Conservation (phyloP, 2,797 vertebrate genomes). For the Onychomys torridus region DNA sequence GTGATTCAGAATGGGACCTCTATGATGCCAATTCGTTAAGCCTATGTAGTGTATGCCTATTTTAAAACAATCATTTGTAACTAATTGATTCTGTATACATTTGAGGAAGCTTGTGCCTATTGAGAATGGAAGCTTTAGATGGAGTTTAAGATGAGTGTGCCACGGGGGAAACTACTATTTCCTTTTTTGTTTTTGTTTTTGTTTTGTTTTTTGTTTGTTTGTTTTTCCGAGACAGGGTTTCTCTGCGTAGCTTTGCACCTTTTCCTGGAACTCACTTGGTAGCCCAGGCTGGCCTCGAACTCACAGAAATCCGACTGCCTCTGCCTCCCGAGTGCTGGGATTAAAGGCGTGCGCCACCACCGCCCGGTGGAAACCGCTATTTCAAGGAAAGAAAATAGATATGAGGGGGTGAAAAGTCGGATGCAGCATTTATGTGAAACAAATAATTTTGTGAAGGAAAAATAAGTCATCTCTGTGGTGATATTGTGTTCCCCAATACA, state of each 20-base stretch:
- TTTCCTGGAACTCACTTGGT: too few species aligned
- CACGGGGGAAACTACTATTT: background rate
- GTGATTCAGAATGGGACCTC: background rate
- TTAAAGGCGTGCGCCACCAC: too few species aligned
- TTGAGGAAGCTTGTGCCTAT: background rate
- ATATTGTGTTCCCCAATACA: too few species aligned
- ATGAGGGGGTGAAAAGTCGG: background rate
- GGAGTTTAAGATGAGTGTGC: background rate
- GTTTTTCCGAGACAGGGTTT: too few species aligned
- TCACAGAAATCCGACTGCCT: too few species aligned
- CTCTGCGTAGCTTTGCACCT: too few species aligned
- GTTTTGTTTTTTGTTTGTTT: too few species aligned
- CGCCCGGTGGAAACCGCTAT: too few species aligned
- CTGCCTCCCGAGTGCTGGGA: too few species aligned
- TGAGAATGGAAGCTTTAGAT: background rate
- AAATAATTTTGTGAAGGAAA: background rate
- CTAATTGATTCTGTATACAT: background rate
- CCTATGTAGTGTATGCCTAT: background rate
- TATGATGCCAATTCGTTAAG: conserved; percentile 8
- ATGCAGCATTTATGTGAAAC: background rate
- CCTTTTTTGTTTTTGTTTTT: too few species aligned
- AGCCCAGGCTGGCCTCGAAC: too few species aligned
- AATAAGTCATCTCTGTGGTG: background rate
- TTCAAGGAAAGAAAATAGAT: background rate
- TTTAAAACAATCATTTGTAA: background rate